Percentiles rank a stretch among this genome's conserved stretches.
Conservation (phyloP, 2,888 invertebrate species). For the Tridacna crocea region DNA sequence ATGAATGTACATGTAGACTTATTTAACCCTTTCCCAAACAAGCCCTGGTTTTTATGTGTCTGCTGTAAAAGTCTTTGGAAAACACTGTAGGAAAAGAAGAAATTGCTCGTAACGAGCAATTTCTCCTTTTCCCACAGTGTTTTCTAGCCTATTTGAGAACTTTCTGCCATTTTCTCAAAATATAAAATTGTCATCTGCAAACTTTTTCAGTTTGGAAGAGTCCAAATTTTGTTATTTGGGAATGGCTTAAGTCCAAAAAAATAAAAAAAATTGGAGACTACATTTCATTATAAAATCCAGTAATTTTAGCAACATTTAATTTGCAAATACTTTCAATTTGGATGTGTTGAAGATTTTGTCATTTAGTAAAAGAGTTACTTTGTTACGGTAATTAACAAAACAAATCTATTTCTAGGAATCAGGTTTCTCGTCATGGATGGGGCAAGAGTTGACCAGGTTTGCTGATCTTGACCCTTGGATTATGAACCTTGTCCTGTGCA, state of each 20-base stretch:
- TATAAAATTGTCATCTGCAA: not conserved
- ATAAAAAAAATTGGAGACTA: no score
- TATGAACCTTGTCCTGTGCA: constrained; percentile 71
- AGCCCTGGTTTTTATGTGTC: no score
- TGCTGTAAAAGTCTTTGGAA: no score
- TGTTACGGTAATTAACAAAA: no score
- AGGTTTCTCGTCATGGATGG: constrained; percentile 76
- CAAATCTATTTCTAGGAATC: constrained; percentile 66
- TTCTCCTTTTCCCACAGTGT: not conserved
- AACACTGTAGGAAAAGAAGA: no score
- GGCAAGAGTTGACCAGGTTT: constrained; percentile 69
- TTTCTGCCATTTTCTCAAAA: not conserved
- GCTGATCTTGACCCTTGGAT: constrained; percentile 68
- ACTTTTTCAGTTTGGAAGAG: not conserved
- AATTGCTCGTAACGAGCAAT: not conserved
- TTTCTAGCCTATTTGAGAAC: not conserved
- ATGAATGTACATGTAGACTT: no score
- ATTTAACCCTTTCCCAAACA: no score
- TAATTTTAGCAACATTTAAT: no score
- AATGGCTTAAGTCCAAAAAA: no score
- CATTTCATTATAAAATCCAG: no score
- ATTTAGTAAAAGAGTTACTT: not conserved
- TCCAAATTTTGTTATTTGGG: not conserved
- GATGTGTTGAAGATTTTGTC: not conserved
- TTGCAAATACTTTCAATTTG: no score